A percentile compares a stretch with the other conserved stretches of the same genome.
phyloP scores from a whole-genome alignment of 35 echinoderm and acorn worm genomes.

The Ptychodera flava region DNA sequence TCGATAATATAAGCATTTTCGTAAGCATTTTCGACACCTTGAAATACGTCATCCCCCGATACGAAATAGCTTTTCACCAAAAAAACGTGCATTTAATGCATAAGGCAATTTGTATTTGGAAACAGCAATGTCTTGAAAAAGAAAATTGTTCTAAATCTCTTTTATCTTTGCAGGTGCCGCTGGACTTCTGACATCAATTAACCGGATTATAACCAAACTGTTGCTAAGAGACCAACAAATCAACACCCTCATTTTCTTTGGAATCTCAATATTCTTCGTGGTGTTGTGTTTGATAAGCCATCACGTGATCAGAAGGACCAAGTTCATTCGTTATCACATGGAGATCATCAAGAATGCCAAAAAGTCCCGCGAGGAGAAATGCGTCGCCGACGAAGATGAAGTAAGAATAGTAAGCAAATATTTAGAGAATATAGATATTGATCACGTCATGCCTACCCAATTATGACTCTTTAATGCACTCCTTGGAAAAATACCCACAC shows the following conservation, averaged over 20 bases:
- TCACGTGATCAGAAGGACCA: slow-evolving; percentile 32
- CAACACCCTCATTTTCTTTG: slow-evolving; percentile 66
- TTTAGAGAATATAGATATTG: too few relatives aligned
- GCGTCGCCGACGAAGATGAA: neutral
- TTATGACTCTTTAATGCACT: too few relatives aligned
- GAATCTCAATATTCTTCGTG: slow-evolving; percentile 37
- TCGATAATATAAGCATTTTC: too few relatives aligned
- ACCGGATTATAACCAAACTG: slow-evolving; percentile 68
- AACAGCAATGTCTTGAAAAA: too few relatives aligned
- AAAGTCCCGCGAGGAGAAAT: neutral
- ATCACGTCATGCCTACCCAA: too few relatives aligned
- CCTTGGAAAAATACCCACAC: too few relatives aligned
- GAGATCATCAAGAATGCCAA: slow-evolving; percentile 19
- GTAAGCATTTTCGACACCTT: too few relatives aligned
- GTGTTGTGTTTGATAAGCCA: slow-evolving; percentile 45
- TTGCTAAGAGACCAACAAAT: slow-evolving; percentile 47
- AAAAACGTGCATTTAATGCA: too few relatives aligned
- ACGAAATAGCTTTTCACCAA: too few relatives aligned
- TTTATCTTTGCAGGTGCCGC: slow-evolving; percentile 74
- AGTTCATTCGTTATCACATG: slow-evolving; percentile 45
- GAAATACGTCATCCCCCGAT: too few relatives aligned
- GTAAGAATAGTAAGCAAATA: neutral
- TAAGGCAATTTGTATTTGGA: too few relatives aligned
- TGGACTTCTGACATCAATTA: slow-evolving; percentile 58
- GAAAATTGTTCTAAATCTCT: too few relatives aligned